phyloP scores from a whole-genome alignment of 2,888 invertebrate genomes.

The Bugula neritina region DNA sequence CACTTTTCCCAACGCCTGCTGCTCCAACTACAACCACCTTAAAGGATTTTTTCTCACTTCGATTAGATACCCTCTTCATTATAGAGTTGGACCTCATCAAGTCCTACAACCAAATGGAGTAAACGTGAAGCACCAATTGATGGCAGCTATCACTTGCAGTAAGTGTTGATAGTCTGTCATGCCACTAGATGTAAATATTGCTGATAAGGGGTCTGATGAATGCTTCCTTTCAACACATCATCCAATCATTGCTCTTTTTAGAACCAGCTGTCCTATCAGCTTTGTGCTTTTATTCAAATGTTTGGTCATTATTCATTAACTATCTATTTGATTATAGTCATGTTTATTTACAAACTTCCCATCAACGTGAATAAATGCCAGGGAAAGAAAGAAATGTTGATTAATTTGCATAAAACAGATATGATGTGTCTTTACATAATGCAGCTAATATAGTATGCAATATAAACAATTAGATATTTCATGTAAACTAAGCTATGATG shows the following conservation, averaged over 20 bases:
- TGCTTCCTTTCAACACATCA: neutral
- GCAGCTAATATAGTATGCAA: neutral
- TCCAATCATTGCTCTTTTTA: neutral
- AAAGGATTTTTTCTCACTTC: slow-evolving; percentile 30
- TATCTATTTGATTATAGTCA: too few species aligned
- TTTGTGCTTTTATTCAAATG: too few species aligned
- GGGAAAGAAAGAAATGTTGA: neutral
- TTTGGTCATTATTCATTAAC: too few species aligned
- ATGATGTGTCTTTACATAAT: neutral
- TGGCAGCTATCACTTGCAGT: too few species aligned
- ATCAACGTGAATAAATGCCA: neutral
- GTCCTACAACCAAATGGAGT: too few species aligned
- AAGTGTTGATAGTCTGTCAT: too few species aligned
- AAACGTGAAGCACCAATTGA: too few species aligned
- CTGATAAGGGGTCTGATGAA: neutral
- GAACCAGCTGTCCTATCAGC: too few species aligned
- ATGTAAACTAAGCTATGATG: neutral
- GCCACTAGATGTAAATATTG: neutral
- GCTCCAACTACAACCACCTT: slow-evolving; percentile 43
- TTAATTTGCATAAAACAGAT: neutral
- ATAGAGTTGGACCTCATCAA: neutral
- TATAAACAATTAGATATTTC: neutral
- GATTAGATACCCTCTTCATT: neutral
- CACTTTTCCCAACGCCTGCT: slow-evolving; percentile 45
- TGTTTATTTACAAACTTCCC: neutral